Conservation (phyloP, 2,888 invertebrate species). For the Trichacis sp. region DNA sequence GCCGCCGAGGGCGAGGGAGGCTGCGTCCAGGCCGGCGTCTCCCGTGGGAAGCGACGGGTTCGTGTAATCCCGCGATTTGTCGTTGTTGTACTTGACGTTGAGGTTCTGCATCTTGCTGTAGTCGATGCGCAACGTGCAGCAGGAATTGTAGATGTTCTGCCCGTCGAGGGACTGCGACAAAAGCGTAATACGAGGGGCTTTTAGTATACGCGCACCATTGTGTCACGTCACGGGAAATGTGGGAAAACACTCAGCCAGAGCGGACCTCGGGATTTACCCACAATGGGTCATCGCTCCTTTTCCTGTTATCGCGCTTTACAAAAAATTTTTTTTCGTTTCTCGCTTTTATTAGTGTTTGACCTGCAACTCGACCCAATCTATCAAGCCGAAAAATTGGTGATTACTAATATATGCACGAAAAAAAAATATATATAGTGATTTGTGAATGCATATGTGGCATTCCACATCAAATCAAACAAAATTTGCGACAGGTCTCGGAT, state of each 20-base stretch:
- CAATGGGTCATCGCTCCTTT: background rate
- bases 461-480: too few species aligned
- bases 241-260: constrained; percentile 16
- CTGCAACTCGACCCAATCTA: background rate
- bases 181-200: constrained; percentile 23
- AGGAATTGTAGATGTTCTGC: constrained; percentile 99
- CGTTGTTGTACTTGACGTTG: constrained; percentile 99
- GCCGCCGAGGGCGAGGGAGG: constrained; percentile 76
- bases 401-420: background rate
- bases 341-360: background rate
- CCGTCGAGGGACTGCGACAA: constrained; percentile 88
- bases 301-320: background rate
- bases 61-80: constrained; percentile 99
- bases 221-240: constrained; percentile 20
- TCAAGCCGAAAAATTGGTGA: background rate
- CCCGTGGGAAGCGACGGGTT: constrained; percentile 98
- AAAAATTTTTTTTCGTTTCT: background rate
- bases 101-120: constrained; percentile 98
- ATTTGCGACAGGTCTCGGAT: too few species aligned
- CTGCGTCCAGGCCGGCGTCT: constrained; percentile 78
- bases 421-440: background rate
- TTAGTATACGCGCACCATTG: constrained; percentile 21
- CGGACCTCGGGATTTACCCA: background rate
- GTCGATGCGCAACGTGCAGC: constrained; percentile 98
- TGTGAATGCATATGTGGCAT: background rate